A percentile compares a stretch with the other conserved stretches of the same genome.
phyloP scores from a whole-genome alignment of 1,140 invertebrate species.

The Drosophila kurseongensis region DNA sequence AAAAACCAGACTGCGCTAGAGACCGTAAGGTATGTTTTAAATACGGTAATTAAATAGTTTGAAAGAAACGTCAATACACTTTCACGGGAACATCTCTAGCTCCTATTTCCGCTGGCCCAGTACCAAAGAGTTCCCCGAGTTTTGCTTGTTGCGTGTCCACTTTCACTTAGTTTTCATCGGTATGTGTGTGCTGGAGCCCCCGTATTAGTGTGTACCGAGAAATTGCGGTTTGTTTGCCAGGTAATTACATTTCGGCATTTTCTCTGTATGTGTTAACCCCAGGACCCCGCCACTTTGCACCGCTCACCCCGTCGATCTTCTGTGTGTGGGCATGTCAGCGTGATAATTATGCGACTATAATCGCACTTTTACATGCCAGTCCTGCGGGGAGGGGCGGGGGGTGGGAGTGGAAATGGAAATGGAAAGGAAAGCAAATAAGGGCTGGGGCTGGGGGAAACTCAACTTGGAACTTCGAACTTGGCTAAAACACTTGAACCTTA shows the following conservation, averaged over 20 bases:
- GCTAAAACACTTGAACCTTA: constrained; percentile 74
- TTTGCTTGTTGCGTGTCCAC: constrained; percentile 81
- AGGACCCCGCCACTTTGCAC: neutral
- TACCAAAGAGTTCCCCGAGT: constrained; percentile 47
- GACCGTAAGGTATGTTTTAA: too few species aligned
- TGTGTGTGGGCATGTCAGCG: constrained; percentile 75
- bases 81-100: constrained; percentile 6
- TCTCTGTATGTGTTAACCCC: constrained; percentile 47
- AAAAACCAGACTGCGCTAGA: too few species aligned
- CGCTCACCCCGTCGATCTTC: constrained; percentile 11
- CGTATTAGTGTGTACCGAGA: constrained; percentile 71
- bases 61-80: too few species aligned
- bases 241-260: constrained; percentile 82
- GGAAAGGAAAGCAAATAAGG: constrained; percentile 8
- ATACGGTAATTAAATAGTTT: neutral
- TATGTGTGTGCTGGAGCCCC: constrained; percentile 16
- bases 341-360: constrained; percentile 84
- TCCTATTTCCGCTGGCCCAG: constrained; percentile 15
- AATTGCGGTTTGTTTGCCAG: constrained; percentile 82
- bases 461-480: constrained; percentile 61
- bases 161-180: constrained; percentile 67
- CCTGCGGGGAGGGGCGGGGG: neutral
- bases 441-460: constrained; percentile 5
- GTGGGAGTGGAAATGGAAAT: neutral
- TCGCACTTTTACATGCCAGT: constrained; percentile 81